A percentile compares a stretch with the other conserved stretches of the same genome.
Conservation (phyloP, 1,140 invertebrate genomes). For the Linepithema humile region DNA sequence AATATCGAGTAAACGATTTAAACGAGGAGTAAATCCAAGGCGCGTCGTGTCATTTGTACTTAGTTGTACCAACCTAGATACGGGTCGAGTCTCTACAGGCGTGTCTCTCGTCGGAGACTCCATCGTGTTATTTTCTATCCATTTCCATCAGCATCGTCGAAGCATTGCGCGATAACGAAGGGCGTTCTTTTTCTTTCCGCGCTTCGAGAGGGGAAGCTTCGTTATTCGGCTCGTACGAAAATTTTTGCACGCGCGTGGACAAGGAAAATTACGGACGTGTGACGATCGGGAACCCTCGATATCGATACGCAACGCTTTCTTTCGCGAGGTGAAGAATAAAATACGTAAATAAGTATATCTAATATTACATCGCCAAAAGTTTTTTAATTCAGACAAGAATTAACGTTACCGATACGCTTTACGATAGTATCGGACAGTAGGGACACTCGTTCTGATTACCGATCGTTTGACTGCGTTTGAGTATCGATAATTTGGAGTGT, state of each 20-base stretch:
- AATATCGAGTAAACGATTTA: slow-evolving; percentile 29
- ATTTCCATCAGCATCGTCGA: slow-evolving; percentile 5
- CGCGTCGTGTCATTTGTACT: slow-evolving; percentile 49
- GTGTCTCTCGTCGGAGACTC: background rate
- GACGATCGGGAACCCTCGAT: background rate
- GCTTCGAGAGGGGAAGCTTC: background rate
- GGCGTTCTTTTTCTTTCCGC: background rate
- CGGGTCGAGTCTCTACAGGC: background rate
- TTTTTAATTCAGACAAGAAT: background rate
- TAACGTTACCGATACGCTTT: background rate
- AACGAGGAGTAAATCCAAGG: slow-evolving; percentile 24
- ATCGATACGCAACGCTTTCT: background rate
- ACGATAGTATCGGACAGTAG: no score
- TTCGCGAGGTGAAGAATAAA: background rate
- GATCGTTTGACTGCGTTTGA: background rate
- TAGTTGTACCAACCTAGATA: slow-evolving; percentile 3
- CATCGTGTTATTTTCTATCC: slow-evolving; percentile 5
- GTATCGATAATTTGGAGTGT: background rate
- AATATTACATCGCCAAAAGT: background rate
- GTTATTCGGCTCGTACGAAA: background rate
- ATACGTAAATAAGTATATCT: background rate
- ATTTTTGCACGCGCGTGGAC: background rate
- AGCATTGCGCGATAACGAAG: background rate
- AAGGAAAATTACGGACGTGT: background rate
- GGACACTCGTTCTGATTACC: background rate